Evolutionary conservation across 2,797 vertebrate species (phyloP), one percentile per base, ranked within the genome.

Genomic region (Lithobates sylvaticus): DNA sequence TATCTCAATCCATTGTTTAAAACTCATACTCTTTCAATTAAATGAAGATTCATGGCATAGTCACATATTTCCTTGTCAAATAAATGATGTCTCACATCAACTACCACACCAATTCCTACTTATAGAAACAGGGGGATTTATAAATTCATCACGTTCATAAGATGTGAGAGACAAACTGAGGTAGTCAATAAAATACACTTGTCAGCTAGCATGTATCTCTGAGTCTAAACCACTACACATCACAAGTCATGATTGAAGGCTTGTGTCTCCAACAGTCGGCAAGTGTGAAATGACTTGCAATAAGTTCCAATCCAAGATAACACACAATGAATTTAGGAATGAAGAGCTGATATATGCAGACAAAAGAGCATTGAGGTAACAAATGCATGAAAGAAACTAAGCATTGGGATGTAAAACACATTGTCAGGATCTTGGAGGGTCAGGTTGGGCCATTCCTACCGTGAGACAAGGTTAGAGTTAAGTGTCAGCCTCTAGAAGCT

Each of bases 151-250:
- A 95, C 97, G 96, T 97, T 97, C 93, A 91, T 97, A 95, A 97
- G 97, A 97, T 96, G 97, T 96, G 95, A 96, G 96, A 93, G 90
- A 93, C 94, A 97, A 97, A 97, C 96, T 95, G 95, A 97, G 94
- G 95, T 95, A 94, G 95, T 96, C 96, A 97, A 96, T 98, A 96
- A 97, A 97, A 96, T 92, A 88, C 94, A 97, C 97, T 97, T 96
- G 96, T 94, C 91, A 90, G 91, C 95, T 93, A 90, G 90, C 92
- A 94, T 94, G 91, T 93, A 93, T 91, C 91, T 91, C 88, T 90
- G 91, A 93, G 96, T 96, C 94, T 94, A 93, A 93, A 91, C 94
- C 94, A 90, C 92, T 93, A 94, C 95, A 94, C 94, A 95, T 97
- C 94, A 96, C 93, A 96, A 93, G 93, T 94, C 95, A 95, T 95